Evolutionary conservation across 2,113 vertebrate species (phyloP).

Genomic region (Vidua macroura): DNA sequence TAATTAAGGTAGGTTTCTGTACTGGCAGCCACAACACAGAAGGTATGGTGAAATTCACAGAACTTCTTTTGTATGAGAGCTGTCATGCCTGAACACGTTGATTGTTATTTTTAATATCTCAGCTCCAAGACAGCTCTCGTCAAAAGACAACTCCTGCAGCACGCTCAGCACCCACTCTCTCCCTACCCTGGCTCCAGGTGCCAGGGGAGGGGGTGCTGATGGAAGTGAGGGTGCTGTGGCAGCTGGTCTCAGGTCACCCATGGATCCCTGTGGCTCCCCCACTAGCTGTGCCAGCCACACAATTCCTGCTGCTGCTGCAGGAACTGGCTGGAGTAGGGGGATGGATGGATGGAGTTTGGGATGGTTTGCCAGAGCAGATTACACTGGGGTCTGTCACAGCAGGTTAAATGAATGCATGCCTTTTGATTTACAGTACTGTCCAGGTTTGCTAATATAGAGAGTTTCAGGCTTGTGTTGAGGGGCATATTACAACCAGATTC

Average conservation of each 20-base stretch:
- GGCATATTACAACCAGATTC: neutral
- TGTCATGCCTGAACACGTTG: neutral
- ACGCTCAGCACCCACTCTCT: neutral
- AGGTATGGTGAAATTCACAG: neutral
- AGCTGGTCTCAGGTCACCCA: fast-evolving
- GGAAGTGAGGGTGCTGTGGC: neutral
- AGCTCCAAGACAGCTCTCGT: neutral
- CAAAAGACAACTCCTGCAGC: neutral
- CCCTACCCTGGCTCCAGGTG: neutral
- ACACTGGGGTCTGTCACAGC: neutral
- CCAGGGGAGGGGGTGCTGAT: fast-evolving
- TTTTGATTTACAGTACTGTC: neutral
- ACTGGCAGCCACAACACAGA: constrained; percentile 7
- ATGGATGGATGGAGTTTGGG: neutral
- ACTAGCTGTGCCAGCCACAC: fast-evolving
- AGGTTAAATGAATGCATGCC: fast-evolving
- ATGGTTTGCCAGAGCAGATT: neutral
- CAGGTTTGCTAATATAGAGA: neutral
- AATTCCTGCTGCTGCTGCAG: fast-evolving
- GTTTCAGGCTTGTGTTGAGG: neutral
- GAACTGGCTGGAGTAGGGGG: fast-evolving
- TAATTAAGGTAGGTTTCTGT: neutral
- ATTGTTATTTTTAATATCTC: constrained; percentile 30
- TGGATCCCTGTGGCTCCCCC: fast-evolving
- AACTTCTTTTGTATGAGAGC: neutral